Percentiles rank a stretch among this genome's conserved stretches.
These are phyloP conservation scores for Nematostella vectensis DNA, from an alignment of 92 coral and sea anemone species.

Conservation along the genomic window DNA sequence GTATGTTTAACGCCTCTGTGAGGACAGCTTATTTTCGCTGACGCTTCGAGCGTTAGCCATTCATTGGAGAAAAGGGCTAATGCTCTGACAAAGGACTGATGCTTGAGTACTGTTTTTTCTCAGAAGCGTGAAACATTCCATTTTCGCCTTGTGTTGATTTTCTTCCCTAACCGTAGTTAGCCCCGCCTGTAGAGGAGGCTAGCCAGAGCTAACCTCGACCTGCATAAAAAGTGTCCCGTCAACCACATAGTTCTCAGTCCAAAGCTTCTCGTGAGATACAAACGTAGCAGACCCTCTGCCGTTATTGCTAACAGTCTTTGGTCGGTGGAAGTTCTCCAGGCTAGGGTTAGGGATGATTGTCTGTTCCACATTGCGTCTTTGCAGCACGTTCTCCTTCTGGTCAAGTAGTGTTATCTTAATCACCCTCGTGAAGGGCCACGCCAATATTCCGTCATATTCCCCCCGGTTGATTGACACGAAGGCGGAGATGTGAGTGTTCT, in stretches of 20 bases:
- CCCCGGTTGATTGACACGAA: constrained; percentile 9
- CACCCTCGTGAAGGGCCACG: constrained; percentile 17
- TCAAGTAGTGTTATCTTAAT: constrained; percentile 16
- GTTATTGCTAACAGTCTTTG: constrained; percentile 3
- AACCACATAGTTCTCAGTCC: constrained; percentile 9
- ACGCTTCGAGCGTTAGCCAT: too few species aligned
- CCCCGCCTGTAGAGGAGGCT: too few species aligned
- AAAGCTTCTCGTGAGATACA: constrained; percentile 8
- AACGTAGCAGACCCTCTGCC: constrained; percentile 9
- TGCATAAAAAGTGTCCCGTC: constrained; percentile 7
- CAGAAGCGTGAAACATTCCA: too few species aligned
- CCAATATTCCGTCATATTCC: constrained; percentile 14
- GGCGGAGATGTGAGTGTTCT: constrained; percentile 9
- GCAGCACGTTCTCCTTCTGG: constrained; percentile 6
- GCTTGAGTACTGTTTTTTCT: too few species aligned
- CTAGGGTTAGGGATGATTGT: constrained; percentile 2
- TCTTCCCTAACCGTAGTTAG: too few species aligned
- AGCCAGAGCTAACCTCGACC: constrained; percentile 5
- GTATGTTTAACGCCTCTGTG: too few species aligned
- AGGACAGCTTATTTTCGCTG: too few species aligned
- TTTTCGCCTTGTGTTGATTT: too few species aligned
- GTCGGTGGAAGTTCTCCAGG: constrained; percentile 5
- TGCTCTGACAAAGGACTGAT: too few species aligned
- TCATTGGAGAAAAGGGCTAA: too few species aligned
- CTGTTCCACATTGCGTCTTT: constrained; percentile 8